These are phyloP conservation scores for Volucella bombylans DNA, from an alignment of 2,888 invertebrate species.

Conservation along the genomic window DNA sequence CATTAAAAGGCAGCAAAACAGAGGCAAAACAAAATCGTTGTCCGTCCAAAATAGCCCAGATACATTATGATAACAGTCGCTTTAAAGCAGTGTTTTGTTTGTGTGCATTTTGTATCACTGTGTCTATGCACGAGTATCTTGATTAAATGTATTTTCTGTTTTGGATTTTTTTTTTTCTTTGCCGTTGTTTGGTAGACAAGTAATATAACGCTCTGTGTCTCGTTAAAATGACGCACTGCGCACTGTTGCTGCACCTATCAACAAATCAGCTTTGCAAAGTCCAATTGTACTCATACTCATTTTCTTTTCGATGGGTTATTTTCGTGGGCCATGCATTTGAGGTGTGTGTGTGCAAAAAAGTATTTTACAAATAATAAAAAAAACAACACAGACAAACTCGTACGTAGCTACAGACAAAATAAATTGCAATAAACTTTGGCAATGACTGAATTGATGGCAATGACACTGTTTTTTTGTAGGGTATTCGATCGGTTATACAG, in stretches of 20 bases:
- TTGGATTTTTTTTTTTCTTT: constrained; percentile 31
- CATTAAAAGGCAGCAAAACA: constrained; percentile 13
- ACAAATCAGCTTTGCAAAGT: constrained; percentile 16
- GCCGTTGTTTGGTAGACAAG: constrained; percentile 1
- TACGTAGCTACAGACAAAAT: constrained; percentile 8
- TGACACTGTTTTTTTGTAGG: neutral
- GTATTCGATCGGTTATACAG: neutral
- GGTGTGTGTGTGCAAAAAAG: neutral
- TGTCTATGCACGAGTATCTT: constrained; percentile 4
- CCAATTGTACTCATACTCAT: constrained; percentile 4
- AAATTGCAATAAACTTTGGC: constrained; percentile 30
- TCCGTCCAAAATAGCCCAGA: constrained; percentile 7
- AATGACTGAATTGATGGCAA: constrained; percentile 2
- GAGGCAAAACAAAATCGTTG: constrained; percentile 12
- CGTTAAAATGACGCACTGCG: constrained; percentile 16
- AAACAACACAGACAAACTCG: neutral
- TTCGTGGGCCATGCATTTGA: neutral
- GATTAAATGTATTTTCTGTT: constrained; percentile 3
- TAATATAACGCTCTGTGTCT: constrained; percentile 33
- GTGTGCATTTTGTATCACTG: constrained; percentile 22
- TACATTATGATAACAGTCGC: constrained; percentile 39
- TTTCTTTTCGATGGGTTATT: neutral
- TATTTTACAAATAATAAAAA: neutral
- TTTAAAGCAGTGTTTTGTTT: constrained; percentile 14
- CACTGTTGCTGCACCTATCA: constrained; percentile 10